Conservation (phyloP, 2,888 invertebrate genomes). For the Plutella xylostella region DNA sequence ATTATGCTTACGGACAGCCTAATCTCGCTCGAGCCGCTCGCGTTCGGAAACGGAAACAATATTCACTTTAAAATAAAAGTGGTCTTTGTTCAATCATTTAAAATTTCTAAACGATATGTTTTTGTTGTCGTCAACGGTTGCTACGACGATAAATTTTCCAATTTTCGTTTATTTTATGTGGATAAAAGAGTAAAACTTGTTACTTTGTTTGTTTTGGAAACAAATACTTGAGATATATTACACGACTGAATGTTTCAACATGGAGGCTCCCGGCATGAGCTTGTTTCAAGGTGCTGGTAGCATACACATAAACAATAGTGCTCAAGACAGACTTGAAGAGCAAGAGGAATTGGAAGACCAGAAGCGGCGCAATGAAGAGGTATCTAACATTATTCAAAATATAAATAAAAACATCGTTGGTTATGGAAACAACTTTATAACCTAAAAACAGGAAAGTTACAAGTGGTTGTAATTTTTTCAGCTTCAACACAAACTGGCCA, state of each 20-base stretch:
- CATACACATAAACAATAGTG: constrained; percentile 74
- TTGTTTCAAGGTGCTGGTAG: constrained; percentile 76
- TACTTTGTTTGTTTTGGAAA: neutral
- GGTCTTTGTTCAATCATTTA: neutral
- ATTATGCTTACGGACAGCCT: too few species aligned
- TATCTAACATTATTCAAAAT: constrained; percentile 27
- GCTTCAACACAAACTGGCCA: constrained; percentile 73
- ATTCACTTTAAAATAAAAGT: neutral
- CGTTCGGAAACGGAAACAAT: too few species aligned
- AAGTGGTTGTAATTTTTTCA: constrained; percentile 26
- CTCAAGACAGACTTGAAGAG: constrained; percentile 73
- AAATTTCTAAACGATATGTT: constrained; percentile 6
- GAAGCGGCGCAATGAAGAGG: constrained; percentile 75
- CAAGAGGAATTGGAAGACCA: constrained; percentile 78
- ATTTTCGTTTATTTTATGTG: neutral
- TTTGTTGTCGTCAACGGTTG: constrained; percentile 15
- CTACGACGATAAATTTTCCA: too few species aligned
- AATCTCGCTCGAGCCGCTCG: too few species aligned
- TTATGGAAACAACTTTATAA: too few species aligned
- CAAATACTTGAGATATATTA: neutral
- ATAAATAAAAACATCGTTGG: too few species aligned
- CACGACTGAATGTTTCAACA: constrained; percentile 24
- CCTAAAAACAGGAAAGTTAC: too few species aligned
- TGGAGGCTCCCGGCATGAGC: constrained; percentile 76
- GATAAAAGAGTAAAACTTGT: constrained; percentile 9